Evolutionary conservation across 2,888 invertebrate species (phyloP), one percentile per base, ranked within the genome.

Genomic region (Drosophila quinaria): DNA sequence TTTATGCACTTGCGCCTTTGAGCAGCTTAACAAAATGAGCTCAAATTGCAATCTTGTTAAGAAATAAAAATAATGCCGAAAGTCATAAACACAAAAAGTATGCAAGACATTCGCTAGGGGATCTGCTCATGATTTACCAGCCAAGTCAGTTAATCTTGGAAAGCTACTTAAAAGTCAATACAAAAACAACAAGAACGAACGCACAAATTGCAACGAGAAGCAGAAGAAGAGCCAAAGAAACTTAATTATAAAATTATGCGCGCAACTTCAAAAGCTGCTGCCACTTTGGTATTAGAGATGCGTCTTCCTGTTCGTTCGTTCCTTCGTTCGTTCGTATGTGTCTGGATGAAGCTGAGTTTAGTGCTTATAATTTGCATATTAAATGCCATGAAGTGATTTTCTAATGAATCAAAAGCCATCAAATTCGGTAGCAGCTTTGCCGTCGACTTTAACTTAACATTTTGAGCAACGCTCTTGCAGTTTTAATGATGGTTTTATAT

Each of bases 111-210:
- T 79, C 66, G 51, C 67, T 44, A 15, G 42, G 10, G 19, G 56
- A 47, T 47, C 58, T 87, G 75, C 70, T 71, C 75, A 72, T 68
- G 85, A 84, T 87, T 69, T 63, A 35, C 22, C 59, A 68, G 67
- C 37, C 68, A 78, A 78, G 74, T 54, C 82, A 85, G 86, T 87
- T 85, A 87, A 87, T 83, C 83, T 80, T 74, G 79, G 51, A 76
- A 85, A 83, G 83, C 83, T 87, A 79, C 83, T 87, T 83, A 83
- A 83, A 85, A 87, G 83, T 83, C 83, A 87, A 85, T 87, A 86
- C 86, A 74, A 66, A 54, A 85, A 49, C 80, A 78, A 67, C 81
- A 78, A 73, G 35, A 37, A 35, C 37, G 47, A 82, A 37, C 58
- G 54, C 51, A 64, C 33, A 56, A 49, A 49, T 41, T 49, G 52